These are phyloP conservation scores for Clistopyga incitator DNA, from an alignment of 2,888 invertebrate species.

Conservation along the genomic window DNA sequence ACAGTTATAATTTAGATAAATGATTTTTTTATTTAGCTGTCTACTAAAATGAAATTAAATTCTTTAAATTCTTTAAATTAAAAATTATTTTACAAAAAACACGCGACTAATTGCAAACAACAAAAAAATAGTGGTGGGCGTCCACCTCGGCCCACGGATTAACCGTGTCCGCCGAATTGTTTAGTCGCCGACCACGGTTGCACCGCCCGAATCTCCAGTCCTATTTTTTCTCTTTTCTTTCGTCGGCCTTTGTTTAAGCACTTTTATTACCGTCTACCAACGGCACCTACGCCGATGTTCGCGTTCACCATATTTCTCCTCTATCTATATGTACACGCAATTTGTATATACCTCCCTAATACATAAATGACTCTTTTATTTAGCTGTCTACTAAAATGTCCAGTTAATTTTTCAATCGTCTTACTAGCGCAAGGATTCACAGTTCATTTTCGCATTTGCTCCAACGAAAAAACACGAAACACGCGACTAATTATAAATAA, in stretches of 20 bases:
- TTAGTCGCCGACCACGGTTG: not conserved
- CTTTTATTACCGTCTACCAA: slow-evolving; percentile 58
- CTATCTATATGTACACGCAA: slow-evolving; percentile 36
- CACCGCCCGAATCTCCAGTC: not conserved
- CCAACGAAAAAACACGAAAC: too few species aligned
- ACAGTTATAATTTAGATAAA: too few species aligned
- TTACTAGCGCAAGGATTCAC: too few species aligned
- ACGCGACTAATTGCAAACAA: not conserved
- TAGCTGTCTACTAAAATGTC: too few species aligned
- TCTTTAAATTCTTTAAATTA: too few species aligned
- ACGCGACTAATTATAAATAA: too few species aligned
- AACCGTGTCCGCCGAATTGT: slow-evolving; percentile 1
- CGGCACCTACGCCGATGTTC: slow-evolving; percentile 42
- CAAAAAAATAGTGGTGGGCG: not conserved
- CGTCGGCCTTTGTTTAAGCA: slow-evolving; percentile 40
- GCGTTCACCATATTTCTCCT: slow-evolving; percentile 27
- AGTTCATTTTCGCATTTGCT: too few species aligned
- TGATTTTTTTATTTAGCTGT: too few species aligned
- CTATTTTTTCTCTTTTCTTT: slow-evolving; percentile 4
- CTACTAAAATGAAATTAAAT: too few species aligned
- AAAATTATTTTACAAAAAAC: too few species aligned
- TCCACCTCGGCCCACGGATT: not conserved
- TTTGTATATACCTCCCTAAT: slow-evolving; percentile 49
- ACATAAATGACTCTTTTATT: too few species aligned
- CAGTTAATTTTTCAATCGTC: too few species aligned